Conservation (phyloP, 1,140 invertebrate genomes). For the Manduca sexta region DNA sequence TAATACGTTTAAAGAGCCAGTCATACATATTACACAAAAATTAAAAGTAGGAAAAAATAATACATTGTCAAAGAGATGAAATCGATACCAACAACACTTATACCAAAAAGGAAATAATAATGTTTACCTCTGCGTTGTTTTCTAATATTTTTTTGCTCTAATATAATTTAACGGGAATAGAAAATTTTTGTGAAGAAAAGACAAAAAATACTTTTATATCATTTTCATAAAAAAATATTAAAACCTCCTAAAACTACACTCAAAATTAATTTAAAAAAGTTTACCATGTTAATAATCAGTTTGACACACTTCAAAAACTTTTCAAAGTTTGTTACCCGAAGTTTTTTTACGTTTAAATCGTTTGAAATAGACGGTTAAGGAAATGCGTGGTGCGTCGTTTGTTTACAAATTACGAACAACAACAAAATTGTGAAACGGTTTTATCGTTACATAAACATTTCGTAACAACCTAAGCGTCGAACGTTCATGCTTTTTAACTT, state of each 20-base stretch:
- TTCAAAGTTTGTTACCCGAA: constrained; percentile 21
- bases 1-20: too few relatives aligned
- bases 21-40: too few relatives aligned
- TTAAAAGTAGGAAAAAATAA: too few relatives aligned
- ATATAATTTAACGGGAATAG: too few relatives aligned
- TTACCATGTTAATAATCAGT: constrained; percentile 17
- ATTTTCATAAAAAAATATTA: too few relatives aligned
- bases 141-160: too few relatives aligned
- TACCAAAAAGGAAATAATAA: too few relatives aligned
- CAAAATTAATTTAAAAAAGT: constrained; percentile 11
- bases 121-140: too few relatives aligned
- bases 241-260: background rate
- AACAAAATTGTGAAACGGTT: background rate
- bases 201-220: too few relatives aligned
- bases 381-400: constrained; percentile 35
- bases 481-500: background rate
- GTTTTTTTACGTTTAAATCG: constrained; percentile 6
- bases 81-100: too few relatives aligned
- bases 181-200: too few relatives aligned
- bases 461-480: background rate
- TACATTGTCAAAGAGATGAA: too few relatives aligned
- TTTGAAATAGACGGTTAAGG: constrained; percentile 4
- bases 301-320: constrained; percentile 32
- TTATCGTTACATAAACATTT: background rate
- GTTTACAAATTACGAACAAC: background rate